Evolutionary conservation across 2,113 vertebrate genomes (phyloP).

Genomic region (Taurulus bubalis): DNA sequence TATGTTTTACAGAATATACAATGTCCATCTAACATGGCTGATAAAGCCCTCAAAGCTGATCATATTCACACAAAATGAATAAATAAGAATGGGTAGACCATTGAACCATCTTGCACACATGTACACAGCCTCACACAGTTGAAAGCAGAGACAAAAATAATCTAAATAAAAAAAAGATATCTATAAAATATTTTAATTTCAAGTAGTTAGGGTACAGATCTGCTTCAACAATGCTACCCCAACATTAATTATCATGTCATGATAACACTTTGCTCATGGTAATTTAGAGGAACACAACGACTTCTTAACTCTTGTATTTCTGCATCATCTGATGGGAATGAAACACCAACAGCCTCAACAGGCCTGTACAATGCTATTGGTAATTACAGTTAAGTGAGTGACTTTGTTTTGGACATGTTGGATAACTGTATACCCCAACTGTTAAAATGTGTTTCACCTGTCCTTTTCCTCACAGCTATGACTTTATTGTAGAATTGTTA

Average conservation of each 20-base stretch:
- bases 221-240: not conserved
- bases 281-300: conserved; percentile 1
- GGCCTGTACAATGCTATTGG: not conserved
- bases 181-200: conserved; percentile 24
- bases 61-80: not conserved
- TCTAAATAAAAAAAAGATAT: conserved; percentile 47
- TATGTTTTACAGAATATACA: not conserved
- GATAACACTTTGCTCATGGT: not conserved
- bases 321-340: not conserved
- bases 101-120: not conserved
- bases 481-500: not conserved
- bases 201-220: conserved; percentile 26
- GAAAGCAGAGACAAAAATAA: conserved; percentile 25
- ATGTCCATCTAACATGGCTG: not conserved
- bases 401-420: not conserved
- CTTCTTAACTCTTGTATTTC: not conserved
- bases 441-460: not conserved
- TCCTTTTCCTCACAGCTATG: not conserved
- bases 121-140: not conserved
- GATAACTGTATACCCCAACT: not conserved
- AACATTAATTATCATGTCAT: conserved; percentile 8
- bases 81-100: not conserved
- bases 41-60: not conserved
- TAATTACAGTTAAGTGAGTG: not conserved
- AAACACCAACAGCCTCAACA: not conserved